Base-by-base conservation (phyloP, 2,888 invertebrate species). In the Chalcis sispes region DNA sequence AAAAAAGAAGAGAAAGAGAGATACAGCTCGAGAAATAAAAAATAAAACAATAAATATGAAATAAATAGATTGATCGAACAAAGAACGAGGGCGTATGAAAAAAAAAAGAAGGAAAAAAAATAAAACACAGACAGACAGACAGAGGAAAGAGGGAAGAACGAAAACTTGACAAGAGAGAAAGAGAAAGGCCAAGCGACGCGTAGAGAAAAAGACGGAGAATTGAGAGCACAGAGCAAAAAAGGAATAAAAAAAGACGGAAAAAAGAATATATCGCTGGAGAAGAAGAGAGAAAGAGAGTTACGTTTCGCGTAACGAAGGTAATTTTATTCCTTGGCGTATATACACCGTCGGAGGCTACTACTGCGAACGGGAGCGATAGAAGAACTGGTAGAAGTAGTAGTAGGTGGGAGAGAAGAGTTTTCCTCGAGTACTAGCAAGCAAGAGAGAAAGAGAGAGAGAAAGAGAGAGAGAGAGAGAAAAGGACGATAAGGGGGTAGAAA, bases 271-370 rank as follows among this genome's bases (percentile, higher is more conserved):
- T 85, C 83, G 83, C 86, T 83, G n/a, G 25, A 58, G 13, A 48
- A 15, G 62, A 78, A 79, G 64, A 66, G 78, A 79, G 79, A 82
- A 74, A 78, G 79, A 80, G 85, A 85, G 82, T 84, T 83, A 85
- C 83, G 83, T 86, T 83, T 86, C 85, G 82, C 85, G 83, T 88
- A 88, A 88, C 88, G 87, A 88, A 88, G 88, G 88, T 86, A 88
- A 88, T 88, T 88, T 88, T 82, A 86, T 87, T 87, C 85, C 84
- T 86, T 83, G 83, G 80, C n/a, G n/a, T n/a, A n/a, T n/a, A n/a
- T n/a, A n/a, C 84, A 85, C 85, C 52, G 40, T 5, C 23, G 29
- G 58, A 29, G 32, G 18, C 40, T n/a, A n/a, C n/a, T n/a, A n/a
- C n/a, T n/a, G n/a, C n/a, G 20, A 15, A 15, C 15, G 15, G 42